Conservation (phyloP, 2,113 vertebrate species). For the Labrus mixtus region DNA sequence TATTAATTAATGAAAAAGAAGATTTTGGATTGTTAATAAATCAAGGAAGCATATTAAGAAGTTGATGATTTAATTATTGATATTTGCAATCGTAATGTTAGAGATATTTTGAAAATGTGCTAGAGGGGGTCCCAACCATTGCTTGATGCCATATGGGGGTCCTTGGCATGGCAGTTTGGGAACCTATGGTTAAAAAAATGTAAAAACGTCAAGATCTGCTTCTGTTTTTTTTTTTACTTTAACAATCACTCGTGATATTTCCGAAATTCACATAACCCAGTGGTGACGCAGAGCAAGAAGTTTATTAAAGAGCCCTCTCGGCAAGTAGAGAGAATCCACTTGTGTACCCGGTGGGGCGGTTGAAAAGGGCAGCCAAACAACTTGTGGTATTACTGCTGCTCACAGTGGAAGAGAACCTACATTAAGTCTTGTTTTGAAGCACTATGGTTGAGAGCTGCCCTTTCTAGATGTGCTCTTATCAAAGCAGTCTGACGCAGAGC, state of each 20-base stretch:
- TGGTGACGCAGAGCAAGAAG: not conserved
- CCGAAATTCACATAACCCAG: constrained; percentile 20
- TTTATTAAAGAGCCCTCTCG: constrained; percentile 47
- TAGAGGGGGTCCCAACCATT: too few relatives aligned
- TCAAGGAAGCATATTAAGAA: too few relatives aligned
- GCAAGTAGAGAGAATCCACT: constrained; percentile 28
- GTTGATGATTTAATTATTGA: too few relatives aligned
- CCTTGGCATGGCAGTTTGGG: too few relatives aligned
- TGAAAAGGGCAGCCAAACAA: constrained; percentile 74
- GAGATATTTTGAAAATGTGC: too few relatives aligned
- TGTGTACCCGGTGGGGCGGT: constrained; percentile 19
- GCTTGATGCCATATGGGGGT: too few relatives aligned
- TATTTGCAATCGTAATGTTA: too few relatives aligned
- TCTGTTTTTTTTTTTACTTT: constrained; percentile 25
- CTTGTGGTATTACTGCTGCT: constrained; percentile 42
- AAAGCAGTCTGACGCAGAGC: constrained; percentile 53
- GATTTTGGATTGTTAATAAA: too few relatives aligned
- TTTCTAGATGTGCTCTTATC: constrained; percentile 65
- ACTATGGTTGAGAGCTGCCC: constrained; percentile 54
- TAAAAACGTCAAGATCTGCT: not conserved
- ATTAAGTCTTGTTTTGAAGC: constrained; percentile 39
- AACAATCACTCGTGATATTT: constrained; percentile 42
- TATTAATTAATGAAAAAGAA: too few relatives aligned
- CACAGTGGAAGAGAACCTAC: constrained; percentile 35
- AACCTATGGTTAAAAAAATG: too few relatives aligned